Percentiles rank a stretch among this genome's conserved stretches.
Evolutionary conservation across 2,113 vertebrate genomes (phyloP).

Genomic region (Syngnathus floridae): DNA sequence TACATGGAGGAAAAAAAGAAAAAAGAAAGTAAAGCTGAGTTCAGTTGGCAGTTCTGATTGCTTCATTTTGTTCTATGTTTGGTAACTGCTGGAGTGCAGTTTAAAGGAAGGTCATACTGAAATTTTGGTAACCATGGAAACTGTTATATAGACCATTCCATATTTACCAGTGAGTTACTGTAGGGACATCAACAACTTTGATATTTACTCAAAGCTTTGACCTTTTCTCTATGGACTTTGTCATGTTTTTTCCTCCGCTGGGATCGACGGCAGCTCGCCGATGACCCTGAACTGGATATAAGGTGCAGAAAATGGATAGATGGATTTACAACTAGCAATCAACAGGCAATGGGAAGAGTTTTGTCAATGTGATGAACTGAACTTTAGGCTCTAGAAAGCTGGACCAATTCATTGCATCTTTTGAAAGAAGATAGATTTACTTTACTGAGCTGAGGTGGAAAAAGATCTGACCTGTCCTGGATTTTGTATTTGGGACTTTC

Average conservation of each 20-base stretch:
- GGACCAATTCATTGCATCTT: neutral
- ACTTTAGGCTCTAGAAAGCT: neutral
- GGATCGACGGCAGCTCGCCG: neutral
- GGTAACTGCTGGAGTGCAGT: neutral
- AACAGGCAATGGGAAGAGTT: neutral
- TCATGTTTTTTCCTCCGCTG: neutral
- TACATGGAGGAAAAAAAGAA: neutral
- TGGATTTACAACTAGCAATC: neutral
- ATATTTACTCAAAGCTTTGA: conserved; percentile 1
- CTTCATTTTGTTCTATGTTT: neutral
- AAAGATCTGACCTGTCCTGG: neutral
- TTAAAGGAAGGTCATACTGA: neutral
- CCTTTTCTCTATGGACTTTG: neutral
- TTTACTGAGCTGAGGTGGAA: neutral
- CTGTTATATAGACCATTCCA: neutral
- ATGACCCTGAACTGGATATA: neutral
- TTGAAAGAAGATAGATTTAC: neutral
- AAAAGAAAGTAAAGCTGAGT: neutral
- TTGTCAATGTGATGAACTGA: neutral
- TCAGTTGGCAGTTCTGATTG: neutral
- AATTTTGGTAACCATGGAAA: neutral
- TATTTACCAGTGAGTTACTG: neutral
- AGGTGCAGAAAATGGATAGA: neutral
- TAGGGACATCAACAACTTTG: neutral
- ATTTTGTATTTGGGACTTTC: neutral